Evolutionary conservation across 1,140 invertebrate genomes (phyloP).

Genomic region (Lutraria rhynchaena): DNA sequence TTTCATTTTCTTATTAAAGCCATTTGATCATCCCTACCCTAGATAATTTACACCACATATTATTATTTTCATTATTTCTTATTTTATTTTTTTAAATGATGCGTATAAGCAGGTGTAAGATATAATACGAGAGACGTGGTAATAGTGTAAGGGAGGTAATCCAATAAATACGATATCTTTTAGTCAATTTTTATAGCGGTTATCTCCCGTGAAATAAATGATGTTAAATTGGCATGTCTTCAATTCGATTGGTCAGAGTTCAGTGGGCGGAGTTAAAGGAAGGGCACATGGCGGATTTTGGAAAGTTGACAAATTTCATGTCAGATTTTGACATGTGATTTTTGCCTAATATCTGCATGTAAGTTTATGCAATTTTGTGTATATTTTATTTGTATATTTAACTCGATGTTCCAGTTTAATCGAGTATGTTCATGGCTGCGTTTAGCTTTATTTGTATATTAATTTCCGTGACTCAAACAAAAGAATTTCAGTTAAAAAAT

Average conservation of each 20-base stretch:
- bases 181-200: too few species aligned
- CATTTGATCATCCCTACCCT: too few species aligned
- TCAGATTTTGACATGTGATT: constrained; percentile 52
- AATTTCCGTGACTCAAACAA: constrained; percentile 29
- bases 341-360: constrained; percentile 44
- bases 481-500: constrained; percentile 55
- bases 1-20: too few species aligned
- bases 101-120: too few species aligned
- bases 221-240: background rate
- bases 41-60: too few species aligned
- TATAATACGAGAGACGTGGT: too few species aligned
- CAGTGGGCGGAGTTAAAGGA: constrained; percentile 38
- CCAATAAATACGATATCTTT: too few species aligned
- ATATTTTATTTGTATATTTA: background rate
- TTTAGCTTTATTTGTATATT: background rate
- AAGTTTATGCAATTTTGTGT: constrained; percentile 28
- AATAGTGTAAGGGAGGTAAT: too few species aligned
- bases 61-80: too few species aligned
- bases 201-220: too few species aligned
- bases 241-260: constrained; percentile 24
- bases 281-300: constrained; percentile 61
- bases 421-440: background rate
- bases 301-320: constrained; percentile 60
- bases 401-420: background rate
- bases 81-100: too few species aligned